These are phyloP conservation scores for Ceratothoa steindachneri DNA, from an alignment of 2,888 invertebrate genomes.

Conservation along the genomic window DNA sequence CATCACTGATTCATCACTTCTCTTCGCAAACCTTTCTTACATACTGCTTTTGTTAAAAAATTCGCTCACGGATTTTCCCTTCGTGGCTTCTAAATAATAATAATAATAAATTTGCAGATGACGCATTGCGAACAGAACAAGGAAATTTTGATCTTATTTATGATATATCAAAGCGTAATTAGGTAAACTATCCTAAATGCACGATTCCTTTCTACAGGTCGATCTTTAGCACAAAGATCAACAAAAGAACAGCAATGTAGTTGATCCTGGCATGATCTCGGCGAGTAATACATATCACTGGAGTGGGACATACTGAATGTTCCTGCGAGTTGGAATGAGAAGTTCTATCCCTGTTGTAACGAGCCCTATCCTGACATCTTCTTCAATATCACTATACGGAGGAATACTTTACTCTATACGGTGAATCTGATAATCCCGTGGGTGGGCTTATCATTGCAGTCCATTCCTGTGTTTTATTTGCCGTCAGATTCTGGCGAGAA, in stretches of 20 bases:
- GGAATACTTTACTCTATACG: constrained; percentile 95
- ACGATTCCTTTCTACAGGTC: constrained; percentile 66
- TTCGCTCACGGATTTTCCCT: too few relatives aligned
- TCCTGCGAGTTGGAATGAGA: constrained; percentile 82
- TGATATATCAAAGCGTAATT: too few relatives aligned
- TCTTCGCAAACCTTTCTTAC: too few relatives aligned
- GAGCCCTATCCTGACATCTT: constrained; percentile 96
- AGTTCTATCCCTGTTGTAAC: constrained; percentile 93
- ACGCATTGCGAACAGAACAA: too few relatives aligned
- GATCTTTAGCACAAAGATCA: constrained; percentile 83
- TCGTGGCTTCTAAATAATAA: too few relatives aligned
- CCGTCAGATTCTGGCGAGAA: constrained; percentile 95
- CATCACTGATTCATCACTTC: too few relatives aligned
- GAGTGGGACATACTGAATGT: constrained; percentile 96
- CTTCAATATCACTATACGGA: constrained; percentile 88
- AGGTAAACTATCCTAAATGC: too few relatives aligned
- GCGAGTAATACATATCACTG: constrained; percentile 92
- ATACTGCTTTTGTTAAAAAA: too few relatives aligned
- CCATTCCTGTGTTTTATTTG: constrained; percentile 93
- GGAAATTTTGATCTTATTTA: too few relatives aligned
- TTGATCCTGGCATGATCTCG: constrained; percentile 83
- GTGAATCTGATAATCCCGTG: constrained; percentile 96
- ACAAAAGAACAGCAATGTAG: constrained; percentile 78
- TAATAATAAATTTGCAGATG: too few relatives aligned
- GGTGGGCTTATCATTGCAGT: constrained; percentile 92